Conservation (phyloP, 2,888 invertebrate genomes). For the Bombyx huttoni region DNA sequence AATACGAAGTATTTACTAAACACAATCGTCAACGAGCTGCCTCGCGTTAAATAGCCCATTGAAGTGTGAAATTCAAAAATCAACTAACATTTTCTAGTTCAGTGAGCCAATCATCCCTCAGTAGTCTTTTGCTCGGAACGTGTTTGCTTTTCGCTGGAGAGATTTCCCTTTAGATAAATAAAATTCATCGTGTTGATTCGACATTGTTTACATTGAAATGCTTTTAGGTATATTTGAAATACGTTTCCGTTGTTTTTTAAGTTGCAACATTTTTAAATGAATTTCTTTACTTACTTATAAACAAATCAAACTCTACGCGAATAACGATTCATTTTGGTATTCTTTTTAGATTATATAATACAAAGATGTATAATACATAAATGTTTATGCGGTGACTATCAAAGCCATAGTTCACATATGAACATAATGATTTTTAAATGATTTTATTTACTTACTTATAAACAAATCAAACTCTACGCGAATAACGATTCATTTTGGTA, state of each 20-base stretch:
- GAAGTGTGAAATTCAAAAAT: conserved; percentile 67
- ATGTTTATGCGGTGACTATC: background rate
- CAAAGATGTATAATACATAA: too few relatives aligned
- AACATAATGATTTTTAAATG: conserved; percentile 38
- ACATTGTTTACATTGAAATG: conserved; percentile 55
- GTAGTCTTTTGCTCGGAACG: conserved; percentile 48
- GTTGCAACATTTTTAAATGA: background rate
- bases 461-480: too few relatives aligned
- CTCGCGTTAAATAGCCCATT: conserved; percentile 41
- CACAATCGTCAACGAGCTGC: conserved; percentile 26
- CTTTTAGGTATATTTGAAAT: conserved; percentile 42
- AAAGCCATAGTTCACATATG: conserved; percentile 41
- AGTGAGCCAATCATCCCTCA: conserved; percentile 56
- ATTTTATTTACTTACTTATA: too few relatives aligned
- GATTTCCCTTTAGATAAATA: conserved; percentile 52
- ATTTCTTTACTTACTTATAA: too few relatives aligned
- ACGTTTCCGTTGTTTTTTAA: conserved; percentile 22
- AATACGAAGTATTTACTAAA: conserved; percentile 18
- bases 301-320: too few relatives aligned
- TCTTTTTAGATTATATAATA: too few relatives aligned
- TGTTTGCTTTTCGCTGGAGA: conserved; percentile 54
- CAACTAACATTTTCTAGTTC: conserved; percentile 67
- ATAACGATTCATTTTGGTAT: too few relatives aligned
- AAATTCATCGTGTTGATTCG: conserved; percentile 54
- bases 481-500: too few relatives aligned